Conservation (phyloP, 1,140 invertebrate genomes). For the Mercenaria mercenaria region DNA sequence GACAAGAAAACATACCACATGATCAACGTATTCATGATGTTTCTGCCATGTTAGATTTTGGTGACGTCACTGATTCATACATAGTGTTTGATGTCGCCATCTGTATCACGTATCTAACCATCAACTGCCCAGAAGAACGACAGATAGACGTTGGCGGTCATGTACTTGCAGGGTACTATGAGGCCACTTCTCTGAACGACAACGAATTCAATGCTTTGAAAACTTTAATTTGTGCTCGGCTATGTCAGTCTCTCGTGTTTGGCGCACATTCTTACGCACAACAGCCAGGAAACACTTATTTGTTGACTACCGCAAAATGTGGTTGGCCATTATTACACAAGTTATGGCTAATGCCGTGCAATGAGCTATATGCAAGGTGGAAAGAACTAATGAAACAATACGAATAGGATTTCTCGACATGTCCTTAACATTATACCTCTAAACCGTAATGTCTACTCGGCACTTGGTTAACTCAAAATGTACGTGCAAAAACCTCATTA, state of each 20-base stretch:
- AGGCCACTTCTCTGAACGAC: constrained; percentile 87
- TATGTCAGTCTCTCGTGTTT: constrained; percentile 93
- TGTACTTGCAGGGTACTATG: constrained; percentile 92
- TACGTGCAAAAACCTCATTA: too few species aligned
- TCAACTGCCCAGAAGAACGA: constrained; percentile 88
- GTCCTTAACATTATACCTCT: too few species aligned
- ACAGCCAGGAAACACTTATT: constrained; percentile 93
- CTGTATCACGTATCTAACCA: constrained; percentile 92
- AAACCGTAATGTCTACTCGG: too few species aligned
- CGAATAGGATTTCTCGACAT: too few species aligned
- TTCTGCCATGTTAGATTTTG: constrained; percentile 93
- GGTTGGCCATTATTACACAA: constrained; percentile 80
- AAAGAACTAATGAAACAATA: constrained; percentile 75
- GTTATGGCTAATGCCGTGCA: constrained; percentile 87
- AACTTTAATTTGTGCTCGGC: constrained; percentile 90
- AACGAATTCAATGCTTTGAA: constrained; percentile 90
- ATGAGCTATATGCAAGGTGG: constrained; percentile 83
- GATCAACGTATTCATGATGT: constrained; percentile 77
- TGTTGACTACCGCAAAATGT: constrained; percentile 88
- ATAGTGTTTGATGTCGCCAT: constrained; percentile 94
- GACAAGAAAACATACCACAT: constrained; percentile 34
- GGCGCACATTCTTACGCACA: constrained; percentile 91
- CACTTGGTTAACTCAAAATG: too few species aligned
- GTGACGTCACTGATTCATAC: constrained; percentile 91
- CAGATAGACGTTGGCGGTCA: constrained; percentile 89